Evolutionary conservation across 2,797 vertebrate species (phyloP), one percentile per base, ranked within the genome.

Genomic region (Pampus argenteus): DNA sequence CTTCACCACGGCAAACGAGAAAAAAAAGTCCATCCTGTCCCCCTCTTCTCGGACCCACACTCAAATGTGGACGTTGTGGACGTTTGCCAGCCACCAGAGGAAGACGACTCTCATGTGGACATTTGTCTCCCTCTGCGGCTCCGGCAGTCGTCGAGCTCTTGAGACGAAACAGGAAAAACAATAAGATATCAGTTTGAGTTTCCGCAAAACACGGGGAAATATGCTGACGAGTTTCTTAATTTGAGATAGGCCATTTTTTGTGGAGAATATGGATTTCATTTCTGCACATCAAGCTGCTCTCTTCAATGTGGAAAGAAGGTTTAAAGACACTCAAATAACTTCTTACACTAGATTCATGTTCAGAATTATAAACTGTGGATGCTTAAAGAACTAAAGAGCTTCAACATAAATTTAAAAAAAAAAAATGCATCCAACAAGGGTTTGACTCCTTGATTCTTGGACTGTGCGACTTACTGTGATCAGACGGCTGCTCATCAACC

Each of bases 401-500:
- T 26, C 38, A 14, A 6, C 54, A 3, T 26, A 22, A 66, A 31
- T 51, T 47, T 26, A 65, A 44, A 22, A 50, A 22, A 49, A 9
- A 25, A 38, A 58, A 67, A 71, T 18, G 66, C 69, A 71, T 79
- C 79, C 74, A 20, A n/a, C 26, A 14, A 10, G 28, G 70, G 66
- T 47, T 42, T 44, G 77, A 59, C 66, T 86, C 70, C 61, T 47
- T 15, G 42, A 29, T 58, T 55, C 49, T 59, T 62, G 57, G 81
- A 71, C 64, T 55, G 76, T 81, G 81, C 34, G 23, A 89, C 54
- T 76, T 85, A 79, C 80, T 83, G 84, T 86, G 84, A 86, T 73
- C 74, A 65, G 67, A 82, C n/a, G 14, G 86, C 84, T 85, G 79
- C 86, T 86, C 58, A 25, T 42, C 26, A 69, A 69, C 50, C 66